Percentiles rank a stretch among this genome's conserved stretches.
Conservation (phyloP, 2,113 vertebrate genomes). For the Psilopogon haemacephalus region DNA sequence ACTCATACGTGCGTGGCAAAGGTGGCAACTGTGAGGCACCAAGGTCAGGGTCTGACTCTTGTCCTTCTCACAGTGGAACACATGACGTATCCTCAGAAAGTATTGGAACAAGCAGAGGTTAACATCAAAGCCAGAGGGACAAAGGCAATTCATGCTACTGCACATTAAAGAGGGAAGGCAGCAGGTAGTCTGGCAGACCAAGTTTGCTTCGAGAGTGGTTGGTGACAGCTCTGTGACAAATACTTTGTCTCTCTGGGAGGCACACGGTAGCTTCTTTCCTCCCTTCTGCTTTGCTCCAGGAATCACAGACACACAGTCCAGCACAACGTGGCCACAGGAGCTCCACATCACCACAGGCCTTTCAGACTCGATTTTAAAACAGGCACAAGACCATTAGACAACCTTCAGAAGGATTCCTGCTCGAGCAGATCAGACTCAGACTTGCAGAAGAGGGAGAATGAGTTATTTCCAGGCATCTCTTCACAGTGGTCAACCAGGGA, state of each 20-base stretch:
- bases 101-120: neutral
- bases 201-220: neutral
- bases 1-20: fast-evolving
- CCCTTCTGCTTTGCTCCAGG: neutral
- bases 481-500: neutral
- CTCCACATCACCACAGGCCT: neutral
- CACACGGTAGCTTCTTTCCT: neutral
- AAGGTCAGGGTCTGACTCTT: neutral
- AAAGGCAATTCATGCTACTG: neutral
- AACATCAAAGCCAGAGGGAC: neutral
- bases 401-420: neutral
- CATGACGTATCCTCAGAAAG: neutral
- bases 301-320: neutral
- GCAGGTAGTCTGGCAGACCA: neutral
- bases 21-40: neutral
- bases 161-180: neutral
- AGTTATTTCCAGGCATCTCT: neutral
- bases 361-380: neutral
- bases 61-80: neutral
- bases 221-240: neutral
- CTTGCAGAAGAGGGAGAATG: neutral
- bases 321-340: neutral
- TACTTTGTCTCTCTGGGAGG: neutral
- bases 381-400: neutral
- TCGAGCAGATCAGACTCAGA: neutral